Evolutionary conservation across 2,888 invertebrate species (phyloP).

Genomic region (Drosophila longiperda): DNA sequence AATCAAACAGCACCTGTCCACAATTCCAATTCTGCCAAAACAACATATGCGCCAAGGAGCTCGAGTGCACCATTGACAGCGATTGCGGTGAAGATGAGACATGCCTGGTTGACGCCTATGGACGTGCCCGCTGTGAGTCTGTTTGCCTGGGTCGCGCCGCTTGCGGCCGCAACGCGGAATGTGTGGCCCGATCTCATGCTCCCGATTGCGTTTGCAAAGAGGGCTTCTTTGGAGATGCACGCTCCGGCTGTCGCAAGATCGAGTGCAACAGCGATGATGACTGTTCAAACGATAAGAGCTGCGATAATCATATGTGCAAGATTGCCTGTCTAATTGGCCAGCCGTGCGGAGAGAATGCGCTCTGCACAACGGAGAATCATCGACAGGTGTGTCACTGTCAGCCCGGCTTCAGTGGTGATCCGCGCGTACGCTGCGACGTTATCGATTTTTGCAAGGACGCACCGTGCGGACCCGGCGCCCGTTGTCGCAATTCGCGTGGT

Average conservation of each 20-base stretch:
- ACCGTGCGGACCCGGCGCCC: constrained; percentile 92
- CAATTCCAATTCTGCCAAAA: constrained; percentile 93
- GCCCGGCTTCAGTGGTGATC: constrained; percentile 94
- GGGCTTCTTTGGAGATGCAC: constrained; percentile 93
- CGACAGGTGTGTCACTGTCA: constrained; percentile 93
- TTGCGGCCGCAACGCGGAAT: constrained; percentile 94
- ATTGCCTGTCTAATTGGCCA: constrained; percentile 93
- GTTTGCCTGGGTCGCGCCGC: constrained; percentile 90
- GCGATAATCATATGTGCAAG: constrained; percentile 93
- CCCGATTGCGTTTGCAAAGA: constrained; percentile 91
- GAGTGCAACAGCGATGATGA: constrained; percentile 90
- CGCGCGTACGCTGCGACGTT: constrained; percentile 89
- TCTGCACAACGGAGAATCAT: constrained; percentile 94
- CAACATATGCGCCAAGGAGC: constrained; percentile 93
- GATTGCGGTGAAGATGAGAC: constrained; percentile 91
- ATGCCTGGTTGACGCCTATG: constrained; percentile 89
- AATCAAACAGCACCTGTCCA: constrained; percentile 92
- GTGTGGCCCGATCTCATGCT: constrained; percentile 90
- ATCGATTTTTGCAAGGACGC: constrained; percentile 92
- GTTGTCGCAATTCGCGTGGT: constrained; percentile 92
- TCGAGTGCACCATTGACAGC: constrained; percentile 89
- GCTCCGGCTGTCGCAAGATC: constrained; percentile 91
- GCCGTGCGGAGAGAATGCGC: constrained; percentile 93
- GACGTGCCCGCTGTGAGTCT: constrained; percentile 91
- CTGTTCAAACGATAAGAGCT: constrained; percentile 93